Evolutionary conservation across 2,888 invertebrate genomes (phyloP).

Genomic region (Drosophila emarginata): DNA sequence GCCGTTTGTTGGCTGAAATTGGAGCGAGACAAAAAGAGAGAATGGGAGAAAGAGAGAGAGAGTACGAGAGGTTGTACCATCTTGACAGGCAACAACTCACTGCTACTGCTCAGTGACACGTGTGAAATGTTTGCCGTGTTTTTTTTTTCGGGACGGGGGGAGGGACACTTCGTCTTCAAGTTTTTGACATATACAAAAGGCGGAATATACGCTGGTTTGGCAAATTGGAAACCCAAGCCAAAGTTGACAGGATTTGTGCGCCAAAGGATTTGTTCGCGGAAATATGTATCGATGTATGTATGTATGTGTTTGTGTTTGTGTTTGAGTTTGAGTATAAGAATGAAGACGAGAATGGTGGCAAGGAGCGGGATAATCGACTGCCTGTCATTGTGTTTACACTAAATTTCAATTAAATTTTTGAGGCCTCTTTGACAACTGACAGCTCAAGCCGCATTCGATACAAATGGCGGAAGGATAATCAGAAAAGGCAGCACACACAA

Average conservation of each 20-base stretch:
- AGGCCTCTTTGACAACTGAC: constrained; percentile 66
- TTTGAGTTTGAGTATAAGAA: not conserved
- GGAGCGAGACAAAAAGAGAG: not conserved
- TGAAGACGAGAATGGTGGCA: too few relatives aligned
- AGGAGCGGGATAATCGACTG: constrained; percentile 63
- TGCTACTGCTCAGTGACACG: constrained; percentile 62
- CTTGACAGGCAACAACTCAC: constrained; percentile 56
- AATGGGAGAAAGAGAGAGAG: not conserved
- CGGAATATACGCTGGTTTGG: constrained; percentile 32
- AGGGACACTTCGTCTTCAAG: constrained; percentile 23
- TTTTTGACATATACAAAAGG: constrained; percentile 63
- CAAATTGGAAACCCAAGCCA: constrained; percentile 64
- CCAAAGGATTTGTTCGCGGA: constrained; percentile 59
- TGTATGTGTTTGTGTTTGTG: constrained; percentile 8
- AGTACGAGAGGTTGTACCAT: constrained; percentile 28
- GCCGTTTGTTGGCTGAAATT: not conserved
- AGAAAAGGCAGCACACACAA: constrained; percentile 13
- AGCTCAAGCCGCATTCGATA: constrained; percentile 31
- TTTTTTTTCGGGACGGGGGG: constrained; percentile 10
- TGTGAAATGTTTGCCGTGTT: constrained; percentile 68
- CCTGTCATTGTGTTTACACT: constrained; percentile 73
- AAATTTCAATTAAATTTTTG: constrained; percentile 74
- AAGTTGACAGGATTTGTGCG: constrained; percentile 66
- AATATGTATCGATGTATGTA: constrained; percentile 36
- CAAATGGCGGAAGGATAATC: constrained; percentile 48